Evolutionary conservation across 2,888 invertebrate species (phyloP).

Genomic region (Dendrolimus houi): DNA sequence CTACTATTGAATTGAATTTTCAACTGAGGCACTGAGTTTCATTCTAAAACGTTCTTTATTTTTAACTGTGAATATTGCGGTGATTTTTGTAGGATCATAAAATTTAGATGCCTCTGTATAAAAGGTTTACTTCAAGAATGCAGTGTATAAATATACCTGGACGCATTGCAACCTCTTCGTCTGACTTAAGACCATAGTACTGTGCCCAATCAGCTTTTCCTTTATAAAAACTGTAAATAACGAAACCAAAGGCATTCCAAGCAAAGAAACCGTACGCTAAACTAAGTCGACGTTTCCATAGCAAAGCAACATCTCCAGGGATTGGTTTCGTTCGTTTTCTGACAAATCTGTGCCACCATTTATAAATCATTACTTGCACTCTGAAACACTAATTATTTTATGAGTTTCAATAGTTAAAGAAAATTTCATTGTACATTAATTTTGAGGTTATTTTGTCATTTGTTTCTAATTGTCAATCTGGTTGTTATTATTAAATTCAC

Average conservation of each 20-base stretch:
- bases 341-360: slow-evolving; percentile 61
- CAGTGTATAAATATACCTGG: slow-evolving; percentile 61
- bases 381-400: too few relatives aligned
- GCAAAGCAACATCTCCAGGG: slow-evolving; percentile 60
- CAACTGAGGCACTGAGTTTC: too few relatives aligned
- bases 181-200: slow-evolving; percentile 78
- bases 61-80: too few relatives aligned
- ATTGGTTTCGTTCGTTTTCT: slow-evolving; percentile 60
- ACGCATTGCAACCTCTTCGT: slow-evolving; percentile 72
- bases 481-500: too few relatives aligned
- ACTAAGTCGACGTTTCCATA: slow-evolving; percentile 79
- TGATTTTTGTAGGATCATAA: neutral
- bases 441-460: too few relatives aligned
- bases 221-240: slow-evolving; percentile 73
- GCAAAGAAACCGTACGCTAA: slow-evolving; percentile 79
- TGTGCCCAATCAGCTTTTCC: slow-evolving; percentile 83
- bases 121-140: neutral
- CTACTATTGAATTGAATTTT: too few relatives aligned
- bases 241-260: slow-evolving; percentile 83
- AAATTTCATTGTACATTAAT: too few relatives aligned
- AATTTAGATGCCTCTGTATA: neutral
- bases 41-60: too few relatives aligned
- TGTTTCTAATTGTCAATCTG: too few relatives aligned
- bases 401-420: too few relatives aligned
- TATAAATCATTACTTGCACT: slow-evolving; percentile 34